phyloP scores from a whole-genome alignment of 2,113 vertebrate genomes.

The Hypocryptadius cinnamomeus region DNA sequence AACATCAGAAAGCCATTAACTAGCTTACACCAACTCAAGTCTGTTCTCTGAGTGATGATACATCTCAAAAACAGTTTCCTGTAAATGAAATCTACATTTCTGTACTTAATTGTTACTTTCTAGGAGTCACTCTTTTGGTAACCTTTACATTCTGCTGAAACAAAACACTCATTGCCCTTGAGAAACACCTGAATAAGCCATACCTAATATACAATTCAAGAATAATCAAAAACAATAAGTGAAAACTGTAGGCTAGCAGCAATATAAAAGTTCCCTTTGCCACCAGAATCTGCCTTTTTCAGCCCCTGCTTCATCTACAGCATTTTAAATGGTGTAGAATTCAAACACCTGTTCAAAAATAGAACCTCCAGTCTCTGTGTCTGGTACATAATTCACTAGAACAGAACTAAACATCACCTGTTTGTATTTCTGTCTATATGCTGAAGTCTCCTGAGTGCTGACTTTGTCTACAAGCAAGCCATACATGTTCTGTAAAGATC shows the following conservation, averaged over 20 bases:
- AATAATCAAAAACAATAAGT: not conserved
- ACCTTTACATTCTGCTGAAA: not conserved
- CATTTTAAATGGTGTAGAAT: not conserved
- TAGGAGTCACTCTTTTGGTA: not conserved
- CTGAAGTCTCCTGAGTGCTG: not conserved
- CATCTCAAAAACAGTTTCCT: constrained; percentile 26
- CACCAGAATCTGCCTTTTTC: not conserved
- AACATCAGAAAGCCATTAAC: constrained; percentile 36
- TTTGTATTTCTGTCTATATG: not conserved
- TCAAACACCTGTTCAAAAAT: not conserved
- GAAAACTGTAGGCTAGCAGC: not conserved
- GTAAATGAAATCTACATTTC: constrained; percentile 16
- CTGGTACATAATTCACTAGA: not conserved
- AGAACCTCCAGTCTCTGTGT: not conserved
- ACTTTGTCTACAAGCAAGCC: not conserved
- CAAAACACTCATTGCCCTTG: not conserved
- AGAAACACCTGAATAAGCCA: constrained; percentile 11
- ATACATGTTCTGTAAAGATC: not conserved
- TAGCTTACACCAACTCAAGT: not conserved
- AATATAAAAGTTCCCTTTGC: not conserved
- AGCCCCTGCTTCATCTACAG: not conserved
- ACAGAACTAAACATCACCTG: not conserved
- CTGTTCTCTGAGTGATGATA: not conserved
- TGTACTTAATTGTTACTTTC: not conserved
- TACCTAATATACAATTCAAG: not conserved